phyloP scores from a whole-genome alignment of 1,140 invertebrate genomes.

The Ceratitis capitata region DNA sequence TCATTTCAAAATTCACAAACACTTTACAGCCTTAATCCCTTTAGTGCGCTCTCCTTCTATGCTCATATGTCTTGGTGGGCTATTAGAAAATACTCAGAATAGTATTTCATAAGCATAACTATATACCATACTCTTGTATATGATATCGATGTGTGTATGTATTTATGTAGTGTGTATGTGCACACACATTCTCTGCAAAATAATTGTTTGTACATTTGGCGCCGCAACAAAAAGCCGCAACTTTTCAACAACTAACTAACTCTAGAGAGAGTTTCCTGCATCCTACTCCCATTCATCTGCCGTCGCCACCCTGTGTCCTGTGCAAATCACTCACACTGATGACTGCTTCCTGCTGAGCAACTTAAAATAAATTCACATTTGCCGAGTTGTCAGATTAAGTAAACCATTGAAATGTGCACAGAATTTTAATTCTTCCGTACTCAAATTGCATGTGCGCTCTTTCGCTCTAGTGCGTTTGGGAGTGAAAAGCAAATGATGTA shows the following conservation, averaged over 20 bases:
- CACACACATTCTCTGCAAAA: not conserved
- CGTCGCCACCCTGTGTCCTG: too few relatives aligned
- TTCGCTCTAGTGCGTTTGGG: not conserved
- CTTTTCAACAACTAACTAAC: slow-evolving; percentile 1
- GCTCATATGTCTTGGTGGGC: too few relatives aligned
- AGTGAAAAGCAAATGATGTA: not conserved
- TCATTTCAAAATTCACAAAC: too few relatives aligned
- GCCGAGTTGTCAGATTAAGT: slow-evolving; percentile 9
- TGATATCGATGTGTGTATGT: too few relatives aligned
- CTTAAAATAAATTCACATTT: slow-evolving; percentile 22
- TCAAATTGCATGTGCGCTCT: slow-evolving; percentile 32
- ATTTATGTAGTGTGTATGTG: too few relatives aligned
- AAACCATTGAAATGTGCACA: slow-evolving; percentile 25
- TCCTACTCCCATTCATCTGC: not conserved
- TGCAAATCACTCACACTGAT: not conserved
- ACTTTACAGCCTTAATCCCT: too few relatives aligned
- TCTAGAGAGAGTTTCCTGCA: slow-evolving; percentile 24
- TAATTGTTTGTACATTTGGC: not conserved
- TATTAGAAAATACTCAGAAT: too few relatives aligned
- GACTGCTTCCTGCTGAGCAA: not conserved
- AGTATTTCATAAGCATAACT: too few relatives aligned
- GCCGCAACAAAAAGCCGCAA: not conserved
- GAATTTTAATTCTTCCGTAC: slow-evolving; percentile 12
- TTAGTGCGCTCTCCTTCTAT: too few relatives aligned
- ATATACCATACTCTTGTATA: too few relatives aligned